Percentiles rank a stretch among this genome's conserved stretches.
phyloP scores from a whole-genome alignment of 2,888 invertebrate genomes.

The Oconnorella tubifera region DNA sequence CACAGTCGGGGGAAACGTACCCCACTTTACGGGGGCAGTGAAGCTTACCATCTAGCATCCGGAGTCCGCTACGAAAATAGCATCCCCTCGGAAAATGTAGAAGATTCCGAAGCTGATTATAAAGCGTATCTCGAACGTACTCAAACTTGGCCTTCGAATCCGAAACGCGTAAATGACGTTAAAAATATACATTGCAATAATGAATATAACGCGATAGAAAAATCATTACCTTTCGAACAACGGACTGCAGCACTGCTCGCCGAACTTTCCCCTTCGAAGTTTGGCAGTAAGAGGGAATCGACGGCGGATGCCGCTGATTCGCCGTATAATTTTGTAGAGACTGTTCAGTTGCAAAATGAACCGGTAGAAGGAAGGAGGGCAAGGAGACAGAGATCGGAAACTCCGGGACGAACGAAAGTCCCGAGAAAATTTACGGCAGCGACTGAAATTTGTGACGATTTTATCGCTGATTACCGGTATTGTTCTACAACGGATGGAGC shows the following conservation, averaged over 20 bases:
- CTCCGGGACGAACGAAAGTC: conserved; percentile 1
- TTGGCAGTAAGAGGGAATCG: conserved; percentile 17
- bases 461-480: neutral
- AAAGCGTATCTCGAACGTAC: neutral
- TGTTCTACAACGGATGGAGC: no score
- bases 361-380: neutral
- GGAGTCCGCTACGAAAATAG: neutral
- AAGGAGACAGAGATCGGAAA: neutral
- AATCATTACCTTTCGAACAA: neutral
- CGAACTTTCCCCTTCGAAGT: conserved; percentile 11
- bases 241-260: neutral
- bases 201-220: neutral
- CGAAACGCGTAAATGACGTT: neutral
- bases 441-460: neutral
- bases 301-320: conserved; percentile 6
- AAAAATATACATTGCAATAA: neutral
- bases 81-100: neutral
- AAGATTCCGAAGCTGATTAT: neutral
- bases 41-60: neutral
- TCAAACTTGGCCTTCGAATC: conserved; percentile 4
- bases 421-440: neutral
- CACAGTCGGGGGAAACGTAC: no score
- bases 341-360: no score
- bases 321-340: conserved; percentile 8
- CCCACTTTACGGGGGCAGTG: no score